phyloP scores from a whole-genome alignment of 2,113 vertebrate species.

The Laterallus jamaicensis region DNA sequence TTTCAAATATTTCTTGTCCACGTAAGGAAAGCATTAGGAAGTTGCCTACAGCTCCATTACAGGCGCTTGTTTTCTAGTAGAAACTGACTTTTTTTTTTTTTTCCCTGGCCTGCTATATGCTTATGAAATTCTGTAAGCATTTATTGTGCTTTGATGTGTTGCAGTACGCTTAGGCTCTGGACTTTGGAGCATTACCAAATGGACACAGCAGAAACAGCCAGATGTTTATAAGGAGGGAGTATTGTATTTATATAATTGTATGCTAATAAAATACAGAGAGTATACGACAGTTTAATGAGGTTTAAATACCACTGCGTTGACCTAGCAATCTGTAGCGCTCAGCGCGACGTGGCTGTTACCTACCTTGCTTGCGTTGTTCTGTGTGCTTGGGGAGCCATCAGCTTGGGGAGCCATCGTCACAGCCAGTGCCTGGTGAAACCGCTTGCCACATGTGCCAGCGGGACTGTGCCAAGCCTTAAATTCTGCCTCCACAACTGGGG shows the following conservation, averaged over 20 bases:
- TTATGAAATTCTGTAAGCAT: not conserved
- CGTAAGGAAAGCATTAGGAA: not conserved
- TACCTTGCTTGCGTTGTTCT: not conserved
- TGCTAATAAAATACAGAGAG: not conserved
- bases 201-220: not conserved
- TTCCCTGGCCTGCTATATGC: not conserved
- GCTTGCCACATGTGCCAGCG: accelerated
- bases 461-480: not conserved
- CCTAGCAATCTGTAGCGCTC: not conserved
- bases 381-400: not conserved
- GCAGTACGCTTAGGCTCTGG: not conserved
- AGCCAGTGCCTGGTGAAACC: accelerated
- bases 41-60: not conserved
- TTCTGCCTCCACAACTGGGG: not conserved
- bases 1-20: not conserved
- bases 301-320: not conserved
- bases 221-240: not conserved
- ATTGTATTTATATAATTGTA: not conserved
- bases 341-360: not conserved
- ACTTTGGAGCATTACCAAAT: not conserved
- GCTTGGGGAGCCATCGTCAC: not conserved
- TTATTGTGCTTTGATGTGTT: not conserved
- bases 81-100: not conserved
- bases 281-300: not conserved
- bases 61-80: not conserved